Base-by-base conservation (phyloP, 2,113 vertebrate genomes). In the Cervus canadensis region DNA sequence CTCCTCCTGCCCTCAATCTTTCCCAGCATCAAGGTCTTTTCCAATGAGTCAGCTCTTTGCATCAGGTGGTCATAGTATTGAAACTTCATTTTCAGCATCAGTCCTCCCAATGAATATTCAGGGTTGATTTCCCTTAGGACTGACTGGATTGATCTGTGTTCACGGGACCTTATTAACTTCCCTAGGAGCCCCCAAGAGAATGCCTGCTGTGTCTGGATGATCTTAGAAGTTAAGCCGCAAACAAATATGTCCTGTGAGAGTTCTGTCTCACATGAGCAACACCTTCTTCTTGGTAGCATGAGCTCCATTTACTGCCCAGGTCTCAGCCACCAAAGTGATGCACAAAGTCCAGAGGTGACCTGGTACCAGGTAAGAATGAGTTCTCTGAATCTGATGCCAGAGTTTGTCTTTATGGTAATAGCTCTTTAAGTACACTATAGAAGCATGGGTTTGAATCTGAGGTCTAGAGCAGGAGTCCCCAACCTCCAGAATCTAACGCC, bases 301-400 rank as follows among this genome's bases (percentile, higher is more conserved):
- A 98, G 94, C 40, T 26, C 33, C 0, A 98, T 99, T 97, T 19
- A 60, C 64, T 99, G 99, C 76, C 99, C 99, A 5, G 98, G 99
- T 28, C 95, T 98, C 88, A 97, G 85, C 82, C 99, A 99, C 91
- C 99, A 98, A 84, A 89, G 45, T 30, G 92, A 96, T 19, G 4
- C 43, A 6, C 93, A 87, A 79, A 98, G 96, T 57, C 52, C 95
- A 92, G 8, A 97, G 11, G 87, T 99, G 43, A 99, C 96, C 94
- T 99, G 99, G 99, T 99, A 99, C 98, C 98, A 99, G 99, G 99
- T 99, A 97, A 98, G 97, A 40, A 7, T 87, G 5, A 30, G 14
- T 83, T 86, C 12, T 48, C 54, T 60, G 25, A 93, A 71, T 52
- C 7, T 56, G 2, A n/a, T 6, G 26, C 11, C 23, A 50, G 40